Base-by-base conservation (phyloP, 2,797 vertebrate genomes). In the Poecilia velifera region DNA sequence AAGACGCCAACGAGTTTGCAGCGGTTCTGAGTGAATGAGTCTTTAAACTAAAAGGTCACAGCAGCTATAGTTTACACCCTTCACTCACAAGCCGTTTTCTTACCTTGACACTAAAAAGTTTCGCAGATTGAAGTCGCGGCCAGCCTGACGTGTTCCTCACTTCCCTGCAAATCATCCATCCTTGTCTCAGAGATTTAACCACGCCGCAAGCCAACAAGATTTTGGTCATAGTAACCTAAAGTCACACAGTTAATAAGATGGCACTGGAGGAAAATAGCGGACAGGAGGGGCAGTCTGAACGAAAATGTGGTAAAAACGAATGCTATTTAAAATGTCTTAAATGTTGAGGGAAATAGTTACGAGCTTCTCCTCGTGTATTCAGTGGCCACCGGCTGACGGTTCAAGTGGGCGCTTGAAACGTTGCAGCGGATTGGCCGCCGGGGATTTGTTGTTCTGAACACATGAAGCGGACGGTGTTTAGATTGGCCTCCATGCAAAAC, bases 81-180 rank as follows among this genome's bases (percentile, higher is more conserved):
- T 1, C 4, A n/a, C 4, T 46, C 18, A 59, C 7, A 47, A 1
- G 0, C n/a, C 0, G 8, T 36, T 72, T 43, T 73, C 90, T 96
- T 98, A 99, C 98, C 98, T 98, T 97, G 62, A 94, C 85, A 87
- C 95, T 97, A 72, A 96, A 91, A 53, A 94, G 90, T 83, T 91
- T 95, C 9, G 94, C 62, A 22, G 94, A 87, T 79, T 86, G 90
- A 25, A 81, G 88, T 93, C 89, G 93, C 87, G 91, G 92, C 91
- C 93, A 92, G 80, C 91, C 86, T 25, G 89, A 74, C 80, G 73
- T 76, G 91, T 78, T 84, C 34, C 66, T 91, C 74, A 86, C 76
- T 82, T 75, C 88, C 47, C 89, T 84, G 81, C 47, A 94, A 88
- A 88, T 90, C 89, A 86, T 89, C 89, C 92, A 85, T 51, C 95